Evolutionary conservation across 2,888 invertebrate genomes (phyloP).

Genomic region (Trissolcus japonicus): DNA sequence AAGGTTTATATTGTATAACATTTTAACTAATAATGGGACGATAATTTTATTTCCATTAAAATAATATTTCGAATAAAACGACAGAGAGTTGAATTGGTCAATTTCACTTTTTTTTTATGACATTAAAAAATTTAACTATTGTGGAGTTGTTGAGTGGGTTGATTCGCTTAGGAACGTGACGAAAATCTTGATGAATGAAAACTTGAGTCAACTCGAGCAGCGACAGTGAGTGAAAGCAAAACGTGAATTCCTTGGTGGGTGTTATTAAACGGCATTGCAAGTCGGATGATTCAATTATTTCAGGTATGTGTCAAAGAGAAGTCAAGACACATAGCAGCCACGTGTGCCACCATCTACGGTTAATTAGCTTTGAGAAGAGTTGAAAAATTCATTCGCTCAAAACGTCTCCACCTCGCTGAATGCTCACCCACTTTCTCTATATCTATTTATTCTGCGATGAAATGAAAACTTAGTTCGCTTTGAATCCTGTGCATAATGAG

Average conservation of each 20-base stretch:
- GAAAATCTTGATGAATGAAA: slow-evolving; percentile 10
- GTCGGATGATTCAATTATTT: slow-evolving; percentile 56
- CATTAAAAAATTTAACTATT: not conserved
- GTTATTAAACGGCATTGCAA: slow-evolving; percentile 51
- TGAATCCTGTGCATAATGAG: too few species aligned
- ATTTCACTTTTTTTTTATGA: too few species aligned
- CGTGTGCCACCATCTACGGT: slow-evolving; percentile 26
- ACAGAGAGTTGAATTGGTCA: too few species aligned
- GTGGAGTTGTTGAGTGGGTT: too few species aligned
- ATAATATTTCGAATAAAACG: too few species aligned
- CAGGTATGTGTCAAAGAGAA: slow-evolving; percentile 26
- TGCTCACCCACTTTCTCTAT: not conserved
- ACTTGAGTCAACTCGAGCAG: slow-evolving; percentile 1
- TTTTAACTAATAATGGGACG: too few species aligned
- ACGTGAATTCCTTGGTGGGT: slow-evolving; percentile 46
- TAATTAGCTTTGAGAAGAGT: slow-evolving; percentile 48
- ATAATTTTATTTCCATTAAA: too few species aligned
- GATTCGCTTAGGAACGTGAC: not conserved
- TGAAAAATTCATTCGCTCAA: slow-evolving; percentile 23
- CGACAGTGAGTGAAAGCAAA: slow-evolving; percentile 6
- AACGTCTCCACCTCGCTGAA: not conserved
- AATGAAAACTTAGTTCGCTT: not conserved
- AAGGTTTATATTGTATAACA: too few species aligned
- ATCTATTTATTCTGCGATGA: too few species aligned
- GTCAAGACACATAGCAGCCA: slow-evolving; percentile 41